A percentile compares a stretch with the other conserved stretches of the same genome.
Evolutionary conservation across 2,797 vertebrate species (phyloP).

Genomic region (Ptychobarbus kaznakovi): DNA sequence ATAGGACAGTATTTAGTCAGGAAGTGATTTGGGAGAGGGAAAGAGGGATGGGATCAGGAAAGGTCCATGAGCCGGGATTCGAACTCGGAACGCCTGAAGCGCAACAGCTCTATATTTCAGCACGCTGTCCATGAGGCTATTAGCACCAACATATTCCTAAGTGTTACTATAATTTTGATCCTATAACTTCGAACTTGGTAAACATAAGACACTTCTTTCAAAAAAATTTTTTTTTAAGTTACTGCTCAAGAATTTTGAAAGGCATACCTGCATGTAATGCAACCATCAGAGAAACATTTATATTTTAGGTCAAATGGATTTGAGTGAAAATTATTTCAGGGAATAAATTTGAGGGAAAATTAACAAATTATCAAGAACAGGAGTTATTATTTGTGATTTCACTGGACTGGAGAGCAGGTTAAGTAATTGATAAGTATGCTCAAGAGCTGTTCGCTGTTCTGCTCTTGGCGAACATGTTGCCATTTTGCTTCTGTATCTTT

Average conservation of each 20-base stretch:
- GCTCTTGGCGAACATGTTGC: slow-evolving; percentile 9
- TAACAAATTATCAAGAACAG: background rate
- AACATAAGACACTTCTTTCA: background rate
- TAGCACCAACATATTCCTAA: background rate
- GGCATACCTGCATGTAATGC: background rate
- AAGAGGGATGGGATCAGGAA: background rate
- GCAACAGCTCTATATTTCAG: background rate
- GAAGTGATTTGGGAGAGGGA: too few relatives aligned
- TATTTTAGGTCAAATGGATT: background rate
- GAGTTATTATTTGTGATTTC: slow-evolving; percentile 14
- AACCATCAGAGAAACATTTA: background rate
- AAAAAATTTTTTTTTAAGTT: background rate
- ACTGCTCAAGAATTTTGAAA: background rate
- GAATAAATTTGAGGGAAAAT: background rate
- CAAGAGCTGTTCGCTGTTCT: background rate
- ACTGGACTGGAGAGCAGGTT: background rate
- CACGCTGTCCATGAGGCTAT: background rate
- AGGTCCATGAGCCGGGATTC: background rate
- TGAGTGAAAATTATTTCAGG: background rate
- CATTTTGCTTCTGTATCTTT: background rate
- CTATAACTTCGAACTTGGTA: background rate
- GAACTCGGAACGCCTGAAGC: background rate
- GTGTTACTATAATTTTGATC: background rate
- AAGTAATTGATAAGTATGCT: background rate
- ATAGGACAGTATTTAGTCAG: too few relatives aligned